Evolutionary conservation across 2,888 invertebrate species (phyloP), one percentile per base, ranked within the genome.

Genomic region (Papilio gigon): DNA sequence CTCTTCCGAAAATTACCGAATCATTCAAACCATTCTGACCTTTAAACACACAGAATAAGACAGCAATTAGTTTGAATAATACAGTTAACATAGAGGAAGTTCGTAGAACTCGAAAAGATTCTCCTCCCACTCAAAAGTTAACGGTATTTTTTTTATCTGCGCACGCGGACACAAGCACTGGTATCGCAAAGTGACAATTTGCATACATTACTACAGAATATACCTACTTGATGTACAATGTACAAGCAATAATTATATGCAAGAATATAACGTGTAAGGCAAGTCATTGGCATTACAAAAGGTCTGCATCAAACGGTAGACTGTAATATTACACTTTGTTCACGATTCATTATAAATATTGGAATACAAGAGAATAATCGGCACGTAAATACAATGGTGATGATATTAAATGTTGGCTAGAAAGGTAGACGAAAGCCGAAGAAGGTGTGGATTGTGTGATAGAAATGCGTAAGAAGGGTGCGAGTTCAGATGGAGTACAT

Each of bases 241-340:
- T 62, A 60, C 40, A 58, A 50, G 25, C 37, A 25, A 27, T 70
- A 68, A 70, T 66, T 70, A 47, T 66, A 68, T 70, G 63, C 66
- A 68, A 61, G 70, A 33, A 44, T 47, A 61, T 65, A 42, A 37
- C 35, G 64, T 42, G 58, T 63, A 44, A 59, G 40, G 44, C 71
- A 72, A 77, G 82, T 85, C 80, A 81, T 77, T 82, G 82, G 78
- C 80, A 78, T 78, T 77, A 77, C 73, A 76, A 81, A 77, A 79
- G 73, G 71, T 71, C n/a, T 77, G 72, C 69, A 72, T 71, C 78
- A 82, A 76, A 79, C 79, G 80, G 82, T 74, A 73, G 62, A 37
- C 37, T 17, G 2, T 17, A 17, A 8, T 6, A 42, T 42, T 17
- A 17, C 17, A 8, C 1, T 42, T 17, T 42, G 9, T n/a, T 35